Percentiles rank a stretch among this genome's conserved stretches.
These are phyloP conservation scores for Actinia equina DNA, from an alignment of 64 coral and sea anemone species.

Conservation along the genomic window DNA sequence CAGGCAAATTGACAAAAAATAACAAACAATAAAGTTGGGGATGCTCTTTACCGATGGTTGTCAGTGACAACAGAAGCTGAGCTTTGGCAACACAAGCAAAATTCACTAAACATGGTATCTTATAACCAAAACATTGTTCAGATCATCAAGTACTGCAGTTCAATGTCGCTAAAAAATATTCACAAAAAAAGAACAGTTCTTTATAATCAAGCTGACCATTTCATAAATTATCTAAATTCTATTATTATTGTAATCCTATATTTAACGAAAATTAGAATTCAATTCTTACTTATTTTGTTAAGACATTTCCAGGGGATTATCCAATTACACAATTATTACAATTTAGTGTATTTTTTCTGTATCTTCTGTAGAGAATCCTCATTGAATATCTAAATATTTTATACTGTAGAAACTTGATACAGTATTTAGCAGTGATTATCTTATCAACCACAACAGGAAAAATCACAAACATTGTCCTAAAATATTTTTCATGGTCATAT, in stretches of 20 bases:
- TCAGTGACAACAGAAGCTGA: neutral
- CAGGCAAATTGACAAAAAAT: conserved; percentile 19
- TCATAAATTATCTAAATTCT: neutral
- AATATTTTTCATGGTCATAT: too few species aligned
- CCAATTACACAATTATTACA: neutral
- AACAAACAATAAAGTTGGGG: neutral
- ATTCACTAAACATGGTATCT: neutral
- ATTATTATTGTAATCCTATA: neutral
- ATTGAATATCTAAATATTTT: neutral
- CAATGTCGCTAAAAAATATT: neutral
- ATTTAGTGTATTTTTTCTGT: neutral
- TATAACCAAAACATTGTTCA: neutral
- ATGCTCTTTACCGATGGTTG: neutral
- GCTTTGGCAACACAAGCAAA: neutral
- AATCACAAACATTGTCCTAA: too few species aligned
- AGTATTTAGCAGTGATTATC: neutral
- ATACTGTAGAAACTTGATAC: neutral
- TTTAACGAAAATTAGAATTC: neutral
- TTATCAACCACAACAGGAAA: neutral
- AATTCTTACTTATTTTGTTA: neutral
- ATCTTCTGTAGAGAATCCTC: neutral
- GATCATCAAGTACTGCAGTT: neutral
- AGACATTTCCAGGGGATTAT: neutral
- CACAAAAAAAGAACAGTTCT: neutral
- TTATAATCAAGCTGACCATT: neutral